Conservation (phyloP, 2,888 invertebrate species). For the Phyllotreta cruciferae region DNA sequence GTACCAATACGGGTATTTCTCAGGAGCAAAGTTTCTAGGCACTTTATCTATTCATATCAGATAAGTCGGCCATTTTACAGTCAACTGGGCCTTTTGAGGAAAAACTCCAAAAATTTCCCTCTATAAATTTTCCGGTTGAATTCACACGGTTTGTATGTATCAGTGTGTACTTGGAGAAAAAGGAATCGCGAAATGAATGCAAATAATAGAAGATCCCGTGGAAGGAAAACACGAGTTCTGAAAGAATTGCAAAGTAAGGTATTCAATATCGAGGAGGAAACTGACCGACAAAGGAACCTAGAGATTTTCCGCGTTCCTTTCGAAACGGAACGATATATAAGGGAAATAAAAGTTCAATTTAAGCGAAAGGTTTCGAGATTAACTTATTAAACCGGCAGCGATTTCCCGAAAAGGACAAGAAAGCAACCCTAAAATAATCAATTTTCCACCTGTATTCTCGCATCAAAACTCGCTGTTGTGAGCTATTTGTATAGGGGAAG, state of each 20-base stretch:
- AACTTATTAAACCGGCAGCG: background rate
- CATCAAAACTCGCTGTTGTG: too few species aligned
- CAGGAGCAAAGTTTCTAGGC: too few species aligned
- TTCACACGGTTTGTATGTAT: conserved; percentile 4
- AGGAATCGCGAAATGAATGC: conserved; percentile 19
- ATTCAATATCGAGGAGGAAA: conserved; percentile 17
- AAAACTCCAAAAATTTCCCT: conserved; percentile 12
- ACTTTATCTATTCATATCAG: background rate
- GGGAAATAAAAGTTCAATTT: too few species aligned
- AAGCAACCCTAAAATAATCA: background rate
- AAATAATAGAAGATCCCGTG: conserved; percentile 13
- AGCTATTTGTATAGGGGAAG: too few species aligned
- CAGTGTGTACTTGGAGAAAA: background rate
- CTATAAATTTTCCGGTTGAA: conserved; percentile 9
- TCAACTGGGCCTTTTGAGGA: conserved; percentile 11
- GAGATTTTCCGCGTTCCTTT: background rate
- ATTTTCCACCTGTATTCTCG: too few species aligned
- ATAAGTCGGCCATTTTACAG: conserved; percentile 2
- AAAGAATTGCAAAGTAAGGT: conserved; percentile 25
- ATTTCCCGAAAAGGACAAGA: background rate
- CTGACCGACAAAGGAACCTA: conserved; percentile 13
- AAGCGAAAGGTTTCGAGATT: background rate
- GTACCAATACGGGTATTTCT: too few species aligned
- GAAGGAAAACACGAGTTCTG: conserved; percentile 9
- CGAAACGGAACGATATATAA: background rate